Percentiles rank a stretch among this genome's conserved stretches.
Conservation (phyloP, 2,888 invertebrate genomes). For the Dyspetes luteomarginatus region DNA sequence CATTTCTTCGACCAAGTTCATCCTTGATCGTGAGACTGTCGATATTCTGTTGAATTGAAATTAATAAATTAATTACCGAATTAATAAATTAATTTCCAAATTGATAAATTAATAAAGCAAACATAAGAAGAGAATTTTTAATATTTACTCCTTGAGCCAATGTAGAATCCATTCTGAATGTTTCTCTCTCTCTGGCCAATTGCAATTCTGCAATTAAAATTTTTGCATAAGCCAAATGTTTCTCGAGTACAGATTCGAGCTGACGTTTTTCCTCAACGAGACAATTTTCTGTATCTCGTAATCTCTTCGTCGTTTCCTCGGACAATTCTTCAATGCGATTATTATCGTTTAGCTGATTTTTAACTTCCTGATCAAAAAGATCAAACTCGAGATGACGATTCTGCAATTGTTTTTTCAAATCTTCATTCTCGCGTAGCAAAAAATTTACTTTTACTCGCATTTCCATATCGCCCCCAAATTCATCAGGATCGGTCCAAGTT, state of each 20-base stretch:
- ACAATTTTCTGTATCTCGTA: constrained; percentile 55
- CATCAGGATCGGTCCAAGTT: constrained; percentile 30
- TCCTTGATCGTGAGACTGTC: constrained; percentile 49
- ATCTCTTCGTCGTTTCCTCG: constrained; percentile 34
- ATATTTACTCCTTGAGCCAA: constrained; percentile 21
- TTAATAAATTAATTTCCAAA: too few relatives aligned
- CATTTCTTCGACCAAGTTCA: constrained; percentile 57
- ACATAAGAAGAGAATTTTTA: background rate
- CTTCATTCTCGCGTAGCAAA: constrained; percentile 69
- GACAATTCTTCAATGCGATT: constrained; percentile 50
- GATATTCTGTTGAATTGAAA: constrained; percentile 38
- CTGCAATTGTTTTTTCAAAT: constrained; percentile 72
- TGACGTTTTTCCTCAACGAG: constrained; percentile 66
- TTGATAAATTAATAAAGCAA: too few relatives aligned
- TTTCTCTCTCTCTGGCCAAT: constrained; percentile 64
- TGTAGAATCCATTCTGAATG: constrained; percentile 25
- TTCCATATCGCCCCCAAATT: constrained; percentile 47
- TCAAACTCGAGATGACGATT: constrained; percentile 73
- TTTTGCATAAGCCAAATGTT: constrained; percentile 56
- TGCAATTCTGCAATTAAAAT: constrained; percentile 68
- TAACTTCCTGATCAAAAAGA: constrained; percentile 73
- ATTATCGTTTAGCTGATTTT: constrained; percentile 64
- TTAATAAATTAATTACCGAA: too few relatives aligned
- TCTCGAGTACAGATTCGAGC: constrained; percentile 65
- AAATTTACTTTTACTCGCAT: constrained; percentile 57